Evolutionary conservation across 2,888 invertebrate genomes (phyloP).

Genomic region (Julus scanicus): DNA sequence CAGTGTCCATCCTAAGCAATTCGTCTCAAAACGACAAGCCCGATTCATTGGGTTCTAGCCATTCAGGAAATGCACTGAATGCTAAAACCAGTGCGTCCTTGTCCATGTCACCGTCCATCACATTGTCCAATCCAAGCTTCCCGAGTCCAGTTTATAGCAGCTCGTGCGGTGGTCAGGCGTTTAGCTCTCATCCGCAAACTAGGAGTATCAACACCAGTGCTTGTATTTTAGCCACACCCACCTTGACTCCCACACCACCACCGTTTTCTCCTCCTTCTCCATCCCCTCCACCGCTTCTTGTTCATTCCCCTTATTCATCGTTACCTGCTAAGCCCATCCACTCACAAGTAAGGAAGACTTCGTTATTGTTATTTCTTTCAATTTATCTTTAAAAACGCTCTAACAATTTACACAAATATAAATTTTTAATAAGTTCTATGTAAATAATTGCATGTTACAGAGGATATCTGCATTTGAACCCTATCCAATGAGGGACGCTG

Average conservation of each 20-base stretch:
- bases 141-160: slow-evolving; percentile 53
- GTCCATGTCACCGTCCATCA: slow-evolving; percentile 56
- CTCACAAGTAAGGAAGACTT: slow-evolving; percentile 41
- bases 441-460: slow-evolving; percentile 62
- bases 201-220: slow-evolving; percentile 51
- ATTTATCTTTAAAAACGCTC: neutral
- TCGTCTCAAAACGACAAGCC: slow-evolving; percentile 57
- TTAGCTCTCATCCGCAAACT: slow-evolving; percentile 72
- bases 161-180: slow-evolving; percentile 29
- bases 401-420: neutral
- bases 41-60: slow-evolving; percentile 56
- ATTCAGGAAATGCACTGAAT: slow-evolving; percentile 55
- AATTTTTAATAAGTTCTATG: neutral
- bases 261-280: slow-evolving; percentile 49
- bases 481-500: slow-evolving; percentile 89
- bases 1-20: slow-evolving; percentile 58
- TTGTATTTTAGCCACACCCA: slow-evolving; percentile 39
- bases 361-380: neutral
- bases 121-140: slow-evolving; percentile 56
- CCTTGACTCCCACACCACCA: slow-evolving; percentile 52
- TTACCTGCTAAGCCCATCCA: slow-evolving; percentile 16
- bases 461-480: slow-evolving; percentile 89
- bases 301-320: slow-evolving; percentile 24
- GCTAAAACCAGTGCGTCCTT: slow-evolving; percentile 50
- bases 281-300: slow-evolving; percentile 27